phyloP scores from a whole-genome alignment of 2,888 invertebrate species.

The Spodoptera exigua region DNA sequence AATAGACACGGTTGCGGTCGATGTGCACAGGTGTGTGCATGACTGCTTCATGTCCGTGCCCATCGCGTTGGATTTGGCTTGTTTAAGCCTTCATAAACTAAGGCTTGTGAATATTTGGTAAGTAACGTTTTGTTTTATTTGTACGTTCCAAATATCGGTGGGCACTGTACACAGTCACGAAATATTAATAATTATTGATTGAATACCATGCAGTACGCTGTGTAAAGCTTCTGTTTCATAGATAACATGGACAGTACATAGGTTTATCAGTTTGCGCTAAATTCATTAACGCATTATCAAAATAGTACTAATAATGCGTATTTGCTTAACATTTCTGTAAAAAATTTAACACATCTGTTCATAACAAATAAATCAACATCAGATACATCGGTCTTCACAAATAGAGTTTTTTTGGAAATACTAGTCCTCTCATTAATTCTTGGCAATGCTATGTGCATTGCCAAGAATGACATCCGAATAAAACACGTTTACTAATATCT shows the following conservation, averaged over 20 bases:
- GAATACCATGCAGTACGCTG: conserved; percentile 9
- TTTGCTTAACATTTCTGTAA: too few species aligned
- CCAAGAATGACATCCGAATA: too few species aligned
- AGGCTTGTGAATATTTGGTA: conserved; percentile 7
- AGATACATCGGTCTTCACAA: too few species aligned
- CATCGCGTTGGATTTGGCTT: conserved; percentile 22
- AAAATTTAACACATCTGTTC: too few species aligned
- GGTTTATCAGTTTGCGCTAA: conserved; percentile 26
- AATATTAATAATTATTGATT: conserved; percentile 15
- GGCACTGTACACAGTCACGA: background rate
- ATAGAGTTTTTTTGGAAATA: too few species aligned
- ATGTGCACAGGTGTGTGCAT: conserved; percentile 45
- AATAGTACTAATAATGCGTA: background rate
- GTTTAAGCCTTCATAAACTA: conserved; percentile 20
- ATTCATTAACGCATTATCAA: conserved; percentile 23
- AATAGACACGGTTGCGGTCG: conserved; percentile 37
- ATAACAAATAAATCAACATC: too few species aligned
- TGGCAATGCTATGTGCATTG: too few species aligned
- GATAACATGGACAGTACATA: conserved; percentile 16
- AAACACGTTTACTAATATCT: too few species aligned
- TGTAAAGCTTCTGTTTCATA: conserved; percentile 24
- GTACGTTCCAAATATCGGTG: conserved; percentile 13
- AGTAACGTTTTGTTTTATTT: too few species aligned
- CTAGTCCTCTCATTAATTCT: too few species aligned
- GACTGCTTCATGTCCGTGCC: conserved; percentile 10